A percentile compares a stretch with the other conserved stretches of the same genome.
Conservation (phyloP, 2,113 vertebrate species). For the Sisor rabdophorus region DNA sequence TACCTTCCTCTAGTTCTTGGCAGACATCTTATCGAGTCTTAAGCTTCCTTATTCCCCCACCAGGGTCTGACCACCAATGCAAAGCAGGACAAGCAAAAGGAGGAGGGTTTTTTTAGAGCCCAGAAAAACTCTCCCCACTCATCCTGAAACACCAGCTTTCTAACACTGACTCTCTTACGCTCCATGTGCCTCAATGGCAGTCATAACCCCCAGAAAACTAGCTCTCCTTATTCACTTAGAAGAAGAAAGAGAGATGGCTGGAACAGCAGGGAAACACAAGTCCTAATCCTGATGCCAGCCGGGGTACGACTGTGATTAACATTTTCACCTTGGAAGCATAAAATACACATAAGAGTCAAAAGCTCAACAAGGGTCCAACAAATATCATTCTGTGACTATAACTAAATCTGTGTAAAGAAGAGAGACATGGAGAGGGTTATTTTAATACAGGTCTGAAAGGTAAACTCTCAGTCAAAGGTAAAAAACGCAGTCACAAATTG, state of each 20-base stretch:
- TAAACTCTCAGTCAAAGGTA: conserved; percentile 52
- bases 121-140: conserved; percentile 47
- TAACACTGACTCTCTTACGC: conserved; percentile 51
- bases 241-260: conserved; percentile 52
- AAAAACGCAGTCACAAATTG: conserved; percentile 61
- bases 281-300: conserved; percentile 56
- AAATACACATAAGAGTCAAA: conserved; percentile 48
- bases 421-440: conserved; percentile 51
- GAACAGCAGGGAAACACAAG: conserved; percentile 55
- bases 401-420: conserved; percentile 56
- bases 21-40: conserved; percentile 52
- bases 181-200: conserved; percentile 66
- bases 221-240: conserved; percentile 58
- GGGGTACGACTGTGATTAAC: conserved; percentile 35
- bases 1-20: conserved; percentile 62
- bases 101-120: conserved; percentile 14
- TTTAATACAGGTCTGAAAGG: conserved; percentile 64
- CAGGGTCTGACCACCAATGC: conserved; percentile 60
- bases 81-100: conserved; percentile 42
- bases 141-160: conserved; percentile 48
- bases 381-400: not conserved
- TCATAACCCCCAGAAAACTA: conserved; percentile 57
- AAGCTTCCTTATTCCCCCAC: conserved; percentile 45
- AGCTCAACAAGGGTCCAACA: not conserved
- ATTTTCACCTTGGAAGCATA: conserved; percentile 58